phyloP scores from a whole-genome alignment of 2,888 invertebrate species.

The Pristionchus entomophagus region DNA sequence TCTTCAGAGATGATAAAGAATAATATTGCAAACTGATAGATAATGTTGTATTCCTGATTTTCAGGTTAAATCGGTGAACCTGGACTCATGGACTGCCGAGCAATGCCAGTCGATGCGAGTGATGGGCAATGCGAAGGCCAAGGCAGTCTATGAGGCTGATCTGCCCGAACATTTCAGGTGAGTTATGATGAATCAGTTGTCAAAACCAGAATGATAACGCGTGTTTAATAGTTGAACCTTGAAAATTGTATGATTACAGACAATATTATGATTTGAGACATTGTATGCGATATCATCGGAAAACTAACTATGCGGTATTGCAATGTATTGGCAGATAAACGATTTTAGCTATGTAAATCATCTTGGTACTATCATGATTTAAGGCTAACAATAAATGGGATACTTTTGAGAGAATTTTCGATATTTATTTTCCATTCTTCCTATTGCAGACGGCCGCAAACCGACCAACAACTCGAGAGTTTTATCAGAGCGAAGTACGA shows the following conservation, averaged over 20 bases:
- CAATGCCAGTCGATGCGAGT: slow-evolving; percentile 95
- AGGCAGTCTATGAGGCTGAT: slow-evolving; percentile 79
- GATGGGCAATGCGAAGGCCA: slow-evolving; percentile 95
- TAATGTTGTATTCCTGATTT: neutral
- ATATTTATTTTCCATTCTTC: neutral
- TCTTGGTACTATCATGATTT: too few species aligned
- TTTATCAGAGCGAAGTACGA: slow-evolving; percentile 99
- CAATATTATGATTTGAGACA: too few species aligned
- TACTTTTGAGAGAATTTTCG: neutral
- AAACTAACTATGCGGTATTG: too few species aligned
- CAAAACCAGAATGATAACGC: neutral
- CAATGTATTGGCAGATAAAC: too few species aligned
- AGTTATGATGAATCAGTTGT: neutral
- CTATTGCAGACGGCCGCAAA: slow-evolving; percentile 86
- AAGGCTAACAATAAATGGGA: neutral
- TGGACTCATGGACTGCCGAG: slow-evolving; percentile 98
- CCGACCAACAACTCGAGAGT: slow-evolving; percentile 90
- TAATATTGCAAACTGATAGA: too few species aligned
- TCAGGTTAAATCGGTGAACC: slow-evolving; percentile 93
- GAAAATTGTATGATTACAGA: too few species aligned
- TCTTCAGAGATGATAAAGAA: too few species aligned
- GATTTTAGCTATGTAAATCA: too few species aligned
- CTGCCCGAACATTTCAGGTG: slow-evolving; percentile 81
- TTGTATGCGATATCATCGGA: too few species aligned
- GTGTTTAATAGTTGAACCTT: too few species aligned